Evolutionary conservation across 2,113 vertebrate species (phyloP), one percentile per base, ranked within the genome.

Genomic region (Plectropomus leopardus): DNA sequence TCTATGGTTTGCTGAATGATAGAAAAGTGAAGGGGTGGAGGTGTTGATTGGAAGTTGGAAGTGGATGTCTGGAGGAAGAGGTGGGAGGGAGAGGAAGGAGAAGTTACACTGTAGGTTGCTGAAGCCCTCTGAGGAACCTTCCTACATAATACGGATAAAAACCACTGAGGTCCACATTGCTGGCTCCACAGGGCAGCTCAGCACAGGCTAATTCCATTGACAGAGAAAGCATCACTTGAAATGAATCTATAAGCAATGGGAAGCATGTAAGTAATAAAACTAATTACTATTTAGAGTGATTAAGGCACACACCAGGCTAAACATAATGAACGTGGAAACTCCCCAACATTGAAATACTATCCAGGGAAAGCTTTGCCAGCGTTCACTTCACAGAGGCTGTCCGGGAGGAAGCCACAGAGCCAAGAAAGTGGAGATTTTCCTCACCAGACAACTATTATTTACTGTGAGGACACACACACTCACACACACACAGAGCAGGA

Each of bases 361-460:
- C 28, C 0, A 2, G 36, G 7, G 14, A 47, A 44, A 30, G 32
- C 23, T 72, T 54, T 40, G 60, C 77, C 50, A 78, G 63, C 60
- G 40, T 47, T 61, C 24, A 24, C 40, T 76, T 75, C 54, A 54
- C 23, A 72, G 36, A 81, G 55, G 45, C 48, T 79, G 78, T 69
- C 65, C 51, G 7, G 32, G 32, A 57, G 40, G 28, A 32, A 42
- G 58, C 69, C 51, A 32, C 51, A 54, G 75, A 83, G 77, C 85
- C 73, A 74, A 76, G 55, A 64, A 72, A 78, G 61, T 14, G 42
- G 76, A 79, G 67, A 51, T 69, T 83, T 81, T 86, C 84, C 59
- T 78, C 63, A 53, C 57, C 47, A 73, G 54, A 83, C 26, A 54
- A 24, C 45, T 59, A 48, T 69, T 83, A 84, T 82, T 88, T 86